phyloP scores from a whole-genome alignment of 2,888 invertebrate species.

The Graphium colonna region DNA sequence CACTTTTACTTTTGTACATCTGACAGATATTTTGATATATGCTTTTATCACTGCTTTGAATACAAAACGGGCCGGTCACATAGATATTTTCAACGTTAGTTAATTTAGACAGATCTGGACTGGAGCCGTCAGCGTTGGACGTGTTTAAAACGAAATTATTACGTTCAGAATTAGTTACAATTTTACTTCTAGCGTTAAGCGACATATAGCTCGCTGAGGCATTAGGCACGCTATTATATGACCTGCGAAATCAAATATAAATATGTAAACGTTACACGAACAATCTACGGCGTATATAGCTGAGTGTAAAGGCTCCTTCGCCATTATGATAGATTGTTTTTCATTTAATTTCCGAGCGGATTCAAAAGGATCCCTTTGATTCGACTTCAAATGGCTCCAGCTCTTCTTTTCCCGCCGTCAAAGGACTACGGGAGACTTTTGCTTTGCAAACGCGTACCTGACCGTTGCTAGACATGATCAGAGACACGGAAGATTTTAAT shows the following conservation, averaged over 20 bases:
- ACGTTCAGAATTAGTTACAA: conserved; percentile 13
- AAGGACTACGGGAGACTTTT: conserved; percentile 41
- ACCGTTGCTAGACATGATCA: conserved; percentile 71
- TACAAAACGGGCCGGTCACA: too few species aligned
- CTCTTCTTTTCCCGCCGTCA: conserved; percentile 50
- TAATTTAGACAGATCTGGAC: too few species aligned
- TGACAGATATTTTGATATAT: too few species aligned
- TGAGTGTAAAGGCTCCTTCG: too few species aligned
- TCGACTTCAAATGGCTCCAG: conserved; percentile 39
- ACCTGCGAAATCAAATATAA: too few species aligned
- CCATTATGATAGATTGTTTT: conserved; percentile 4
- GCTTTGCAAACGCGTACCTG: conserved; percentile 52
- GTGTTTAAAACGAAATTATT: background rate
- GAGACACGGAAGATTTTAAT: conserved; percentile 77
- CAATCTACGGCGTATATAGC: too few species aligned
- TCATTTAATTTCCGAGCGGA: conserved; percentile 11
- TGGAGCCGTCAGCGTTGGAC: background rate
- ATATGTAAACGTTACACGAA: too few species aligned
- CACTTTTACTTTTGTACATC: conserved; percentile 40
- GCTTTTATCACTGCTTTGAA: too few species aligned
- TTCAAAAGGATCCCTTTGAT: conserved; percentile 26
- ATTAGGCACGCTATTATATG: conserved; percentile 1
- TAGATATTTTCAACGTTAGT: too few species aligned
- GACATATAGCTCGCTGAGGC: conserved; percentile 6
- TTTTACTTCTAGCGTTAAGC: conserved; percentile 12